A percentile compares a stretch with the other conserved stretches of the same genome.
Conservation (phyloP, 2,888 invertebrate species). For the Heterodera filipjevi region DNA sequence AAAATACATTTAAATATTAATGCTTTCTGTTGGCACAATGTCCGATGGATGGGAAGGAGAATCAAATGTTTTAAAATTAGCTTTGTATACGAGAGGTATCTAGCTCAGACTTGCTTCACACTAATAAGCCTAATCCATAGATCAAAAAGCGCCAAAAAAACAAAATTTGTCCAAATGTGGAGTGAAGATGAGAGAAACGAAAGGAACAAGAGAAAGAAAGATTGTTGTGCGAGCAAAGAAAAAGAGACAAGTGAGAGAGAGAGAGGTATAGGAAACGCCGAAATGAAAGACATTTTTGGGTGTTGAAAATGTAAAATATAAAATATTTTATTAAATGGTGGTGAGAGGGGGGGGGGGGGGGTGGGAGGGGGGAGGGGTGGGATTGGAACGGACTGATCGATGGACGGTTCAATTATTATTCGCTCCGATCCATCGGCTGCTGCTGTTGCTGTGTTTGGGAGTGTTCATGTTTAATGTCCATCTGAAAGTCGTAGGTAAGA, state of each 20-base stretch:
- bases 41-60: background rate
- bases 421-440: background rate
- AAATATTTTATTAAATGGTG: background rate
- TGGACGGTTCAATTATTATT: background rate
- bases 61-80: background rate
- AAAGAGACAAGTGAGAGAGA: background rate
- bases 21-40: background rate
- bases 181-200: background rate
- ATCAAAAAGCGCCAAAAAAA: background rate
- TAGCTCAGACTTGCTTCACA: background rate
- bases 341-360: background rate
- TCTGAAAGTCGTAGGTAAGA: constrained; percentile 3
- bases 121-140: background rate
- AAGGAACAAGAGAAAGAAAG: background rate
- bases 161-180: background rate
- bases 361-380: background rate
- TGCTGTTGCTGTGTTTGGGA: background rate
- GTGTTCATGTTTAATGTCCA: constrained; percentile 2
- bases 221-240: background rate
- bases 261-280: background rate
- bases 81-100: constrained; percentile 6
- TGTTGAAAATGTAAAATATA: background rate
- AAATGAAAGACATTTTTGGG: constrained; percentile 6
- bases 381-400: background rate
- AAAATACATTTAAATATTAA: background rate